These are phyloP conservation scores for Sebastiscus albofasciatus DNA, from an alignment of 2,797 vertebrate genomes.

Conservation along the genomic window DNA sequence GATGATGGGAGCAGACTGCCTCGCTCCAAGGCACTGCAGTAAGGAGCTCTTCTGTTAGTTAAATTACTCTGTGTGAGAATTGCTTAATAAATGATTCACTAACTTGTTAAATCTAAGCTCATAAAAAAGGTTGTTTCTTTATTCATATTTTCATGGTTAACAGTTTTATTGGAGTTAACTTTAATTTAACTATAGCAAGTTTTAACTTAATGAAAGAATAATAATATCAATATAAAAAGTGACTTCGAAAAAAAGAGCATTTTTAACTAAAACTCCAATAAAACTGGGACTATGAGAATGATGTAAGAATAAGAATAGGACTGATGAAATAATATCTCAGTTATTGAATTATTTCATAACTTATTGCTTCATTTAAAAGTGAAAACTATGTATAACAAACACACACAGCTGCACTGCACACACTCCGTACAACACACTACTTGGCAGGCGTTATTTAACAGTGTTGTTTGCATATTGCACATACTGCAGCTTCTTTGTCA, in stretches of 20 bases:
- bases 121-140: background rate
- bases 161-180: background rate
- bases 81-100: background rate
- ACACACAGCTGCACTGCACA: conserved; percentile 7
- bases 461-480: conserved; percentile 29
- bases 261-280: background rate
- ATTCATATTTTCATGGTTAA: background rate
- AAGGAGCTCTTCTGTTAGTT: background rate
- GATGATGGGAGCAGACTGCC: background rate
- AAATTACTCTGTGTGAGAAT: background rate
- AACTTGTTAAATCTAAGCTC: background rate
- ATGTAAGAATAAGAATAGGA: background rate
- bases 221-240: background rate
- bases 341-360: conserved; percentile 7
- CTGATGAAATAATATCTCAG: background rate
- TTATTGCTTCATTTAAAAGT: conserved; percentile 3
- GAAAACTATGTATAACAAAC: background rate
- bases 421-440: background rate
- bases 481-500: conserved; percentile 35
- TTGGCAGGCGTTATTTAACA: background rate
- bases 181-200: background rate
- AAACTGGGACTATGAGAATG: background rate
- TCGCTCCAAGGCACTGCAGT: background rate
- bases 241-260: background rate
- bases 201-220: background rate